Evolutionary conservation across 2,888 invertebrate species (phyloP).

Genomic region (Calliscelio sp.): DNA sequence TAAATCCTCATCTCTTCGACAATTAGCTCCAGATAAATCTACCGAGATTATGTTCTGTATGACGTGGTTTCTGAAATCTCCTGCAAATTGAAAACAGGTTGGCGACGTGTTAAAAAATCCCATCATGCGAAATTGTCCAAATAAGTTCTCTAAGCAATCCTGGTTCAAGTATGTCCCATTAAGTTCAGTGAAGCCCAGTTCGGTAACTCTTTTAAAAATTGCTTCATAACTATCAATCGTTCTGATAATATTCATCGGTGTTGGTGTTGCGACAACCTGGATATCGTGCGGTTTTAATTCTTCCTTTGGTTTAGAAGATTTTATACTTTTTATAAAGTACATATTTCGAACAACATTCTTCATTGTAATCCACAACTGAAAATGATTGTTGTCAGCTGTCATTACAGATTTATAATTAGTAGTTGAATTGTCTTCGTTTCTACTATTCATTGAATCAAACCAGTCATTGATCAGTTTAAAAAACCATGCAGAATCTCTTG

Average conservation of each 20-base stretch:
- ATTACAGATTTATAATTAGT: background rate
- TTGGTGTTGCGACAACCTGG: background rate
- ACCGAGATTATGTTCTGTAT: no score
- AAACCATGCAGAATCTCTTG: constrained; percentile 1
- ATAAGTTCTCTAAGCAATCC: constrained; percentile 12
- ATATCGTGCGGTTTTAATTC: no score
- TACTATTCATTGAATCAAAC: constrained; percentile 30
- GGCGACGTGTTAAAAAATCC: constrained; percentile 6
- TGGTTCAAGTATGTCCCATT: constrained; percentile 10
- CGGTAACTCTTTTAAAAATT: background rate
- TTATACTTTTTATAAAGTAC: background rate
- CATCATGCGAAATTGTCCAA: constrained; percentile 2
- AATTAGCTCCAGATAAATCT: no score
- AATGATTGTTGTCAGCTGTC: background rate
- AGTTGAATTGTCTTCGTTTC: no score
- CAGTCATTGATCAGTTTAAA: constrained; percentile 16
- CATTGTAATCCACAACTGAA: background rate
- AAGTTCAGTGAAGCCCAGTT: background rate
- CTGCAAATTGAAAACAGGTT: constrained; percentile 1
- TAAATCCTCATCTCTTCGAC: background rate
- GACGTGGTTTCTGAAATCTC: no score
- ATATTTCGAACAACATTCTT: background rate
- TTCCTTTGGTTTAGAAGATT: background rate
- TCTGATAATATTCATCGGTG: background rate
- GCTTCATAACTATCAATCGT: background rate